Conservation (phyloP, 2,797 vertebrate species). For the Argentina silus region DNA sequence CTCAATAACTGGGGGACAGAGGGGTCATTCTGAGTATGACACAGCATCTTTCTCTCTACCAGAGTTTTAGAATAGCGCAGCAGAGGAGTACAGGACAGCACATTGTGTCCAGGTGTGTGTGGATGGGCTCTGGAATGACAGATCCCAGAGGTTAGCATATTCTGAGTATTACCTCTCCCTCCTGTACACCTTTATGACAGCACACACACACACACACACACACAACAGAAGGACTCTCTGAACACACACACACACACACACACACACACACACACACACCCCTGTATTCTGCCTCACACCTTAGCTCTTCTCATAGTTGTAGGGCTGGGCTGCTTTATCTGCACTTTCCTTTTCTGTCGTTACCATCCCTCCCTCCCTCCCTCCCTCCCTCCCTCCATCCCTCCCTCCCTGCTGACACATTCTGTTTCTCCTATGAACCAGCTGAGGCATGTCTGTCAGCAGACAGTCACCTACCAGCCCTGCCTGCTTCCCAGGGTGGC, state of each 20-base stretch:
- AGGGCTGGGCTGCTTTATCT: slow-evolving; percentile 12
- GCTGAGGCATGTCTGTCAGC: no score
- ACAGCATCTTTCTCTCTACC: neutral
- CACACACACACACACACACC: neutral
- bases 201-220: slow-evolving; percentile 6
- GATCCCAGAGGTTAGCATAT: neutral
- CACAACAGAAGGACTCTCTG: no score
- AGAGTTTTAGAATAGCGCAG: neutral
- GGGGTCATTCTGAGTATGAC: neutral
- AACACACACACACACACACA: neutral
- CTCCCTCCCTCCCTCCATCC: neutral
- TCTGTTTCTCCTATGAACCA: neutral
- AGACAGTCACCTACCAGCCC: no score
- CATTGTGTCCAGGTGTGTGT: neutral
- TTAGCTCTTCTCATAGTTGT: neutral
- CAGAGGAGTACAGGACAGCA: neutral
- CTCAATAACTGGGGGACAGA: no score
- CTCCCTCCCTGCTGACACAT: neutral
- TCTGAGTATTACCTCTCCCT: neutral
- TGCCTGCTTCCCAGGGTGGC: no score
- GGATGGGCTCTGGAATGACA: neutral
- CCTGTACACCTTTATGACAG: neutral
- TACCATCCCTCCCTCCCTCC: neutral
- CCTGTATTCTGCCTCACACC: neutral
- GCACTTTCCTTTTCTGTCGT: no score